phyloP scores from a whole-genome alignment of 2,888 invertebrate genomes.

The Hypolimnas misippus region DNA sequence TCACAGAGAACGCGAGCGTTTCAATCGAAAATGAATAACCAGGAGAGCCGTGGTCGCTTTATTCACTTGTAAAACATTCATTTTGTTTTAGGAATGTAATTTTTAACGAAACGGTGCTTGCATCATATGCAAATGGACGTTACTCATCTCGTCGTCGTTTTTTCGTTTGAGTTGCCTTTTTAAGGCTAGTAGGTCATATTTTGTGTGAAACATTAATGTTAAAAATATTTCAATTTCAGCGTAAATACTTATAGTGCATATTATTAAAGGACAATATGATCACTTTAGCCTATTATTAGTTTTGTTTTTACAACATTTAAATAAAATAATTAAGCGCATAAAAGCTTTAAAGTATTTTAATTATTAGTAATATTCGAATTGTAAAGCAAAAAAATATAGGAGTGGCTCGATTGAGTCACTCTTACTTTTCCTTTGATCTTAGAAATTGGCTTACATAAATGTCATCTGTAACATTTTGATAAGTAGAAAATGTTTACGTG shows the following conservation, averaged over 20 bases:
- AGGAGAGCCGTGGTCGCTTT: neutral
- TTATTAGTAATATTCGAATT: too few relatives aligned
- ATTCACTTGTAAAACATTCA: constrained; percentile 1
- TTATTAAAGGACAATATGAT: neutral
- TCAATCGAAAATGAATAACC: neutral
- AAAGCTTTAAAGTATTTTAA: too few relatives aligned
- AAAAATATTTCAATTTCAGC: neutral
- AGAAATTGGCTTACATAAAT: too few relatives aligned
- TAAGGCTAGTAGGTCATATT: constrained; percentile 13
- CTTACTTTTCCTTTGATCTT: too few relatives aligned
- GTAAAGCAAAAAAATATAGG: too few relatives aligned
- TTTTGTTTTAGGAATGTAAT: constrained; percentile 6
- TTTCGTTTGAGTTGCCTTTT: constrained; percentile 10
- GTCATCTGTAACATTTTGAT: too few relatives aligned
- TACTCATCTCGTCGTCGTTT: constrained; percentile 10
- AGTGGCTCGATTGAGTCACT: too few relatives aligned
- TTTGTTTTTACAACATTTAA: too few relatives aligned
- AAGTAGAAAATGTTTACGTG: neutral
- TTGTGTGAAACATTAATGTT: neutral
- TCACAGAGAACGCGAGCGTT: neutral
- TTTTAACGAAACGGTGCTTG: constrained; percentile 1
- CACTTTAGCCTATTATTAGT: neutral
- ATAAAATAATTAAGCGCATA: too few relatives aligned
- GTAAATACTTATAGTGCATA: neutral
- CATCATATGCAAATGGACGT: constrained; percentile 16